Evolutionary conservation across 2,888 invertebrate species (phyloP), one percentile per base, ranked within the genome.

Genomic region (Andrena bucephala): DNA sequence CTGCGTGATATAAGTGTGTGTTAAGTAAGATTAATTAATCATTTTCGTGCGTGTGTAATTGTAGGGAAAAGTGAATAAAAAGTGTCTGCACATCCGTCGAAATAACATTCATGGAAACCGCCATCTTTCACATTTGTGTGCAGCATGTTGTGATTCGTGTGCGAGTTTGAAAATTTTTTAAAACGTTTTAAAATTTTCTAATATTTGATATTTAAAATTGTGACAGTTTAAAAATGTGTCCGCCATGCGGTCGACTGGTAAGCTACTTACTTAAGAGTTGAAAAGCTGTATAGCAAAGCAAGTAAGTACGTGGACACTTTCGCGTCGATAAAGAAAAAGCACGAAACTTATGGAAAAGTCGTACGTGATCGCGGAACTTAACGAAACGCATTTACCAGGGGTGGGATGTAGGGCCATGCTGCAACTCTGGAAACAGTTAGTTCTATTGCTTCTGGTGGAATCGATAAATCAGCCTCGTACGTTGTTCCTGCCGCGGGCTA

Each of bases 381-480:
- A 59, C 68, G 54, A 29, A 74, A 70, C 59, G 36, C 42, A 50
- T 81, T 81, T 70, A 66, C 60, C 20, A n/a, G 24, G 24, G 69
- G 13, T 16, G 10, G 1, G 24, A 27, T 24, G 20, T 13, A 10
- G 63, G 29, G 54, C 72, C 27, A 60, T 68, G 66, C 42, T 62
- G 52, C 66, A 70, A 71, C 75, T 84, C 71, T 27, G 75, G 67
- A 62, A 70, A 73, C 57, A 42, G 29, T 72, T 69, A 63, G 75
- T 80, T 76, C 69, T 76, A 63, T 67, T 77, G 83, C 62, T 81
- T 79, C 66, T 71, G 68, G 24, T 77, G 66, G 59, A 70, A 77
- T 83, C 71, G 74, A 83, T 85, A 85, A 83, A 85, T 85, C 85
- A 82, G 31, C 74, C 70, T 50, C 62, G 67, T 78, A 84, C 76